Percentiles rank a stretch among this genome's conserved stretches.
These are phyloP conservation scores for Agrochola lota DNA, from an alignment of 2,888 invertebrate species.

Conservation along the genomic window DNA sequence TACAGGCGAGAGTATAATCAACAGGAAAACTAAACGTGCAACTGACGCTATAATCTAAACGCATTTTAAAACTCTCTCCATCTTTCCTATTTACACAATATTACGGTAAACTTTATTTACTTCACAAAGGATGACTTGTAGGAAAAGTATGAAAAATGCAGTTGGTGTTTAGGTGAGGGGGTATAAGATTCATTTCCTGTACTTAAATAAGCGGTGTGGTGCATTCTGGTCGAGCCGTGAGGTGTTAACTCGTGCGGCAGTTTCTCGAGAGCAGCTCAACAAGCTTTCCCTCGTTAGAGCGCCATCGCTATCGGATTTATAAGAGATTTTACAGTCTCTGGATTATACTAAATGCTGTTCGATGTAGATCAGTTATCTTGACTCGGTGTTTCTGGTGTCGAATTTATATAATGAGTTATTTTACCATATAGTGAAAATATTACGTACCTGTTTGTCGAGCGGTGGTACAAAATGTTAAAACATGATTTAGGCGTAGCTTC, in stretches of 20 bases:
- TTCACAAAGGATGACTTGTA: constrained; percentile 62
- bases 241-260: constrained; percentile 60
- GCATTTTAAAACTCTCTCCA: constrained; percentile 28
- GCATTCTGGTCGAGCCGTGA: constrained; percentile 60
- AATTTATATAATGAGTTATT: neutral
- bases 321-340: constrained; percentile 44
- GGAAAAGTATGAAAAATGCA: constrained; percentile 68
- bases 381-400: neutral
- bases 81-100: constrained; percentile 39
- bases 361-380: constrained; percentile 13
- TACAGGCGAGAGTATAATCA: neutral
- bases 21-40: constrained; percentile 8
- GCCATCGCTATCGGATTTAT: constrained; percentile 57
- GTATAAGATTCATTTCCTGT: constrained; percentile 67
- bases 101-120: constrained; percentile 47
- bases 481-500: neutral
- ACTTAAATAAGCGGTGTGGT: constrained; percentile 63
- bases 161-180: constrained; percentile 52
- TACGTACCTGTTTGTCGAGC: neutral
- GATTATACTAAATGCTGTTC: constrained; percentile 40
- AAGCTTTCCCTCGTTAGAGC: constrained; percentile 62
- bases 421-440: neutral
- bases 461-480: neutral
- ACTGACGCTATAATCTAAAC: constrained; percentile 31
- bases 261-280: constrained; percentile 61